Percentiles rank a stretch among this genome's conserved stretches.
Evolutionary conservation across 2,797 vertebrate genomes (phyloP).

Genomic region (Muscicapa comitata): DNA sequence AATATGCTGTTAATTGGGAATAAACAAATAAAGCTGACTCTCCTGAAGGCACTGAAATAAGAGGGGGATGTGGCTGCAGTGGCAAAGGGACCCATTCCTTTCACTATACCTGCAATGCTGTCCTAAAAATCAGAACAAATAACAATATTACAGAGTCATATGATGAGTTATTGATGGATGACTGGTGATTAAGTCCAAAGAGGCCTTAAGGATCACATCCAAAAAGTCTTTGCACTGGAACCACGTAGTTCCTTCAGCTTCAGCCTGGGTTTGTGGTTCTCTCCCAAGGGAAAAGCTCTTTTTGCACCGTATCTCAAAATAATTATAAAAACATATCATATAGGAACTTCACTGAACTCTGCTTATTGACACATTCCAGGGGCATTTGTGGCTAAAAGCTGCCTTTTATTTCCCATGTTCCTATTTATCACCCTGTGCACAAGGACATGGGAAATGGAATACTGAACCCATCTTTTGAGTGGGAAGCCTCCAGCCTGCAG

Average conservation of each 20-base stretch:
- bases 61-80: background rate
- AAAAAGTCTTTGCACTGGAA: background rate
- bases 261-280: background rate
- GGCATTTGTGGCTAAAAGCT: background rate
- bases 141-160: rapidly evolving
- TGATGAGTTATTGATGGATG: background rate
- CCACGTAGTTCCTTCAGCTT: background rate
- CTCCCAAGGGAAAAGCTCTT: background rate
- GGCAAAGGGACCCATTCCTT: background rate
- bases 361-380: background rate
- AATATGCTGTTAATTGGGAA: background rate
- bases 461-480: background rate
- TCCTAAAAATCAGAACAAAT: background rate
- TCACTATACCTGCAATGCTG: background rate
- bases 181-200: background rate
- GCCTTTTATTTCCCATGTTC: rapidly evolving
- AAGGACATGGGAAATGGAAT: rapidly evolving
- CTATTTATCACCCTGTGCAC: background rate
- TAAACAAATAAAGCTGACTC: background rate
- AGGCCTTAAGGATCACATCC: background rate
- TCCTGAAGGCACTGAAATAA: background rate
- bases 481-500: background rate
- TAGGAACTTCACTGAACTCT: background rate
- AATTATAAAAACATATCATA: background rate
- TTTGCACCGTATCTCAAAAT: background rate